Conservation (phyloP, 2,113 vertebrate genomes). For the Dolichotis patagonum region DNA sequence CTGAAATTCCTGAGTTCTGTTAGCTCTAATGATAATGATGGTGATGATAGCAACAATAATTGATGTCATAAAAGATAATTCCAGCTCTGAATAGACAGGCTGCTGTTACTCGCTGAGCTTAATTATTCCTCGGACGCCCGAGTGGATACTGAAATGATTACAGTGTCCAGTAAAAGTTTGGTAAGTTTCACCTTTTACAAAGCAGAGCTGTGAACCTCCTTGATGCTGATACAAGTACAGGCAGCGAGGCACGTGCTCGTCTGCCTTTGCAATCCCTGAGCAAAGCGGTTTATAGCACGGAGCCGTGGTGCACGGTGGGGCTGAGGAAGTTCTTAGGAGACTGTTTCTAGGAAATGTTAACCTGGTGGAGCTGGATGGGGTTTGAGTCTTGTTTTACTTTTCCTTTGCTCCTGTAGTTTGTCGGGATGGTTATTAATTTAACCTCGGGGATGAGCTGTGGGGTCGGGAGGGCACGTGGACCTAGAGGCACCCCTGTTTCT, state of each 20-base stretch:
- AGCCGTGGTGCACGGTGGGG: rapidly evolving
- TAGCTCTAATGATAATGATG: neutral
- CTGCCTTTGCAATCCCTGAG: neutral
- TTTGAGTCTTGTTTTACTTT: too few relatives aligned
- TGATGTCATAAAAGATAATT: neutral
- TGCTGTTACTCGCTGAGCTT: neutral
- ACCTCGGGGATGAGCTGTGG: neutral
- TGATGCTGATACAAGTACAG: neutral
- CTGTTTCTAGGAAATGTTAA: neutral
- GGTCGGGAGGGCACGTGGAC: rapidly evolving
- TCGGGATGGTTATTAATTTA: neutral
- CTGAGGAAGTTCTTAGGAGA: neutral
- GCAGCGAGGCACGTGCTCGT: rapidly evolving
- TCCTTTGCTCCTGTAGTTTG: neutral
- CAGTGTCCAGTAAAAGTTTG: too few relatives aligned
- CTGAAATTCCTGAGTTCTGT: neutral
- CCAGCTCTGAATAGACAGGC: neutral
- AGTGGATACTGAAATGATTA: neutral
- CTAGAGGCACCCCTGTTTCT: neutral
- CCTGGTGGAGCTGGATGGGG: too few relatives aligned
- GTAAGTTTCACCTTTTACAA: neutral
- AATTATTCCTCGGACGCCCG: rapidly evolving
- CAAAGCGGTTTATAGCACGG: neutral
- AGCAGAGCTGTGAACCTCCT: neutral
- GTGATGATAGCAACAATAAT: neutral